A percentile compares a stretch with the other conserved stretches of the same genome.
Evolutionary conservation across 2,797 vertebrate genomes (phyloP).

Genomic region (Epinephelus malabaricus): DNA sequence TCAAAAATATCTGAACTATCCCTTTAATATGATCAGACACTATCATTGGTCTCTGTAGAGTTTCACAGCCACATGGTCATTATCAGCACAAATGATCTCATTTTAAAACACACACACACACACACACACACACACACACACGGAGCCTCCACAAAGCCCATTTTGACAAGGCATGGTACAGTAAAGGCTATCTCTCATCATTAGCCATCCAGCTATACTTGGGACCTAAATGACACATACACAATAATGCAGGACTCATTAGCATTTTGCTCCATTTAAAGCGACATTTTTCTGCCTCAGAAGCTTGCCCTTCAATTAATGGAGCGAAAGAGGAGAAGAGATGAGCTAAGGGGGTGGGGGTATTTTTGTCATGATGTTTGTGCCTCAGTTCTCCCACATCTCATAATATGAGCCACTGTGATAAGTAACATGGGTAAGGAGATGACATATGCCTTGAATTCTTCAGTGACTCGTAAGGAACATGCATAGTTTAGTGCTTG

Average conservation of each 20-base stretch:
- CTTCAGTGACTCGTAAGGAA: conserved; percentile 14
- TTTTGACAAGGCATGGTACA: conserved; percentile 31
- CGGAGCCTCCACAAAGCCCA: conserved; percentile 4
- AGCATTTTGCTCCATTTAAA: conserved; percentile 74
- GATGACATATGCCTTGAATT: conserved; percentile 9
- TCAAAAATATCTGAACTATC: too few species aligned
- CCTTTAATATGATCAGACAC: background rate
- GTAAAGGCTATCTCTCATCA: conserved; percentile 24
- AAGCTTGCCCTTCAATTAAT: conserved; percentile 69
- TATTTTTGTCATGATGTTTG: conserved; percentile 62
- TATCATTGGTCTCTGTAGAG: background rate
- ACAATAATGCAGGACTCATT: conserved; percentile 62
- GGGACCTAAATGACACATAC: conserved; percentile 57
- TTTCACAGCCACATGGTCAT: background rate
- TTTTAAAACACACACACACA: background rate
- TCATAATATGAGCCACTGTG: conserved; percentile 42
- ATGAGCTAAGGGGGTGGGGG: conserved; percentile 35
- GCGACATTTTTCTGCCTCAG: conserved; percentile 70
- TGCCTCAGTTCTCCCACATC: conserved; percentile 49
- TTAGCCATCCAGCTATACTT: conserved; percentile 52
- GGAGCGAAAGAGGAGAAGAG: conserved; percentile 58
- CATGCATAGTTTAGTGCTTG: background rate
- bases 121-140: too few species aligned
- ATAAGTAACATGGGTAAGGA: conserved; percentile 26
- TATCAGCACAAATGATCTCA: background rate